Evolutionary conservation across 2,888 invertebrate genomes (phyloP).

Genomic region (Synergus japonicus): DNA sequence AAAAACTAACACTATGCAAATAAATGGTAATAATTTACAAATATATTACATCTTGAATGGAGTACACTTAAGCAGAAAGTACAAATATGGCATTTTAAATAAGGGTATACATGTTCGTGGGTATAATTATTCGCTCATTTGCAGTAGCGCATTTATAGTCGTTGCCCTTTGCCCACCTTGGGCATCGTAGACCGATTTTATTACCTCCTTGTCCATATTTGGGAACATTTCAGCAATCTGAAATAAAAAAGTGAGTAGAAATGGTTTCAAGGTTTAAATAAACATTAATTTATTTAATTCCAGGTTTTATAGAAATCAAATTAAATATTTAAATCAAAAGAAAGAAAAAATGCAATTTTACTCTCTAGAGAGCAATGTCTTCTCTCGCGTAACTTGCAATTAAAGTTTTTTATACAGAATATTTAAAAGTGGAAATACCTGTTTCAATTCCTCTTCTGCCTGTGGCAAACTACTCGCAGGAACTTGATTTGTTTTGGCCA

Average conservation of each 20-base stretch:
- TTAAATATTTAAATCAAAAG: too few relatives aligned
- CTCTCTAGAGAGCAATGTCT: too few relatives aligned
- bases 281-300: too few relatives aligned
- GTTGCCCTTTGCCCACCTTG: slow-evolving; percentile 94
- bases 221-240: slow-evolving; percentile 98
- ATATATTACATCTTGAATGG: slow-evolving; percentile 68
- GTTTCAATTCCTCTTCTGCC: slow-evolving; percentile 82
- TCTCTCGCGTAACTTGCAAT: neutral
- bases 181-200: slow-evolving; percentile 93
- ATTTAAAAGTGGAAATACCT: slow-evolving; percentile 75
- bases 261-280: too few relatives aligned
- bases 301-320: too few relatives aligned
- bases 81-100: slow-evolving; percentile 66
- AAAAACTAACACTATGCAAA: slow-evolving; percentile 12
- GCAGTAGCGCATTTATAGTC: slow-evolving; percentile 92
- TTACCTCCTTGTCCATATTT: slow-evolving; percentile 94
- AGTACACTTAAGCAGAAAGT: slow-evolving; percentile 67
- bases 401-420: slow-evolving; percentile 6
- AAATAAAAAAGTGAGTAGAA: slow-evolving; percentile 58
- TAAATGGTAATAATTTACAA: slow-evolving; percentile 63
- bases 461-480: slow-evolving; percentile 71
- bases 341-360: too few relatives aligned
- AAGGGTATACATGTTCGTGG: neutral
- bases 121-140: slow-evolving; percentile 86
- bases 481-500: slow-evolving; percentile 67